These are phyloP conservation scores for Protodeltote pygarga DNA, from an alignment of 2,888 invertebrate genomes.

Conservation along the genomic window DNA sequence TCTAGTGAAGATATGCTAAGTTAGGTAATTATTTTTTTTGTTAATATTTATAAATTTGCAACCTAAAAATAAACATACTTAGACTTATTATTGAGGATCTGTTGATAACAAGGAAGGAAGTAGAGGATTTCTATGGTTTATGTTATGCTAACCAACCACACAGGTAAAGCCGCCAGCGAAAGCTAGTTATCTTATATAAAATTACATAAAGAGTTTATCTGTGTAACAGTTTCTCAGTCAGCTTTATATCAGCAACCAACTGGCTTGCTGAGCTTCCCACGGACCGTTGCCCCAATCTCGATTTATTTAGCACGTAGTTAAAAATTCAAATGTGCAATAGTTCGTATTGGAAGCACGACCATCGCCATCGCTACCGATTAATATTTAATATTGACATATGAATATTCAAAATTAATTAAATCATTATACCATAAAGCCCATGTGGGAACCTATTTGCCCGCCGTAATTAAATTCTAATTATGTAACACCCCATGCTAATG, in stretches of 20 bases:
- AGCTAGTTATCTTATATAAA: too few species aligned
- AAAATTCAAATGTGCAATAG: neutral
- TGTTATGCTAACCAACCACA: too few species aligned
- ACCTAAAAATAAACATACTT: too few species aligned
- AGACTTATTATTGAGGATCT: too few species aligned
- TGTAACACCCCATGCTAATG: constrained; percentile 3
- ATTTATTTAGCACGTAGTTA: neutral
- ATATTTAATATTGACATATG: constrained; percentile 14
- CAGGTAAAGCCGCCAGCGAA: too few species aligned
- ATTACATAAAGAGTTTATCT: too few species aligned
- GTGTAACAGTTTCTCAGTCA: too few species aligned
- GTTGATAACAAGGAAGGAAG: too few species aligned
- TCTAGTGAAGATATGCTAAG: too few species aligned
- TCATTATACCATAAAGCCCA: constrained; percentile 16
- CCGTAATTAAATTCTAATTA: constrained; percentile 13
- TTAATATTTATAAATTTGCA: too few species aligned
- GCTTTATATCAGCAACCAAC: neutral
- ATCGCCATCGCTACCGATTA: constrained; percentile 9
- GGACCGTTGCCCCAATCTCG: neutral
- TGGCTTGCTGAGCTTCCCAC: neutral
- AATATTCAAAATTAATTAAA: constrained; percentile 25
- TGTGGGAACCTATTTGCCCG: constrained; percentile 1
- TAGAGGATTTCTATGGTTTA: too few species aligned
- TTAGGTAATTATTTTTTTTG: too few species aligned
- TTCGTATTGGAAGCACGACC: neutral